phyloP scores from a whole-genome alignment of 2,888 invertebrate genomes.

The Mesochorus sp. region DNA sequence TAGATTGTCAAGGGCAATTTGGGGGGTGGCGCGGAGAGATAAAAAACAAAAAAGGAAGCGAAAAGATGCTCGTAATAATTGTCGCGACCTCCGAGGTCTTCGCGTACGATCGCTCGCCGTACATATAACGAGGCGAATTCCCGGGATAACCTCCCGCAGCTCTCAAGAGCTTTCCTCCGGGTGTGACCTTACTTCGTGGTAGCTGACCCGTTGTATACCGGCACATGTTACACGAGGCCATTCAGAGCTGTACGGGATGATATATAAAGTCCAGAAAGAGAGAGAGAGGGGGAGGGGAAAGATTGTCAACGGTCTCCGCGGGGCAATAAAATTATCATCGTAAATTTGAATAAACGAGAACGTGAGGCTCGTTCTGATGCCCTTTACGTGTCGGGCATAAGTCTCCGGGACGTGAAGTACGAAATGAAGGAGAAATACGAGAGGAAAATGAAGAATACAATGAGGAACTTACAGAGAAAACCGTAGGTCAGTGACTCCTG shows the following conservation, averaged over 20 bases:
- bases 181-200: slow-evolving; percentile 56
- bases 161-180: slow-evolving; percentile 28
- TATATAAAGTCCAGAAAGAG: slow-evolving; percentile 30
- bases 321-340: slow-evolving; percentile 65
- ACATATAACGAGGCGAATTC: slow-evolving; percentile 46
- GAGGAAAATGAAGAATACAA: slow-evolving; percentile 2
- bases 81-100: slow-evolving; percentile 9
- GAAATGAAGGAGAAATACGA: neutral
- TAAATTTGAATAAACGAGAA: slow-evolving; percentile 79
- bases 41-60: neutral
- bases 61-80: slow-evolving; percentile 21
- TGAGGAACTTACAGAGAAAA: neutral
- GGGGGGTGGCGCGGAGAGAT: neutral
- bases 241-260: neutral
- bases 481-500: too few species aligned
- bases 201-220: neutral
- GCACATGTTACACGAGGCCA: slow-evolving; percentile 60
- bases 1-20: slow-evolving; percentile 8
- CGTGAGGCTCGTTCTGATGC: slow-evolving; percentile 68
- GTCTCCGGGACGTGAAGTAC: slow-evolving; percentile 47
- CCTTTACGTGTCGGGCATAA: slow-evolving; percentile 78
- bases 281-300: neutral
- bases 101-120: too few species aligned
- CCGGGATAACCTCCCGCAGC: slow-evolving; percentile 27
- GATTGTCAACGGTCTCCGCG: slow-evolving; percentile 43